These are phyloP conservation scores for Phortica magna DNA, from an alignment of 2,888 invertebrate species.

Conservation along the genomic window DNA sequence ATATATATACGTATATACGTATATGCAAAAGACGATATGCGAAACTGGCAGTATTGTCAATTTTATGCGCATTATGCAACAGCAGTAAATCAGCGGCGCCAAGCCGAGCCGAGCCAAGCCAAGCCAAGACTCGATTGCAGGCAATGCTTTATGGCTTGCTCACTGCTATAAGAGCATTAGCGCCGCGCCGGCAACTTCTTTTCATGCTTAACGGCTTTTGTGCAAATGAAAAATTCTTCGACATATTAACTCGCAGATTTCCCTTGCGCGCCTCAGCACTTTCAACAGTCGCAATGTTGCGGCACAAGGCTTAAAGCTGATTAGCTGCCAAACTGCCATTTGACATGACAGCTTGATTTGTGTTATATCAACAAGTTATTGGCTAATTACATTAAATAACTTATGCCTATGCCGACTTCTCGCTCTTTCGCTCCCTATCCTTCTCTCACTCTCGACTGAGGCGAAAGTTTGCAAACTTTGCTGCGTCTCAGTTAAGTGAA, in stretches of 20 bases:
- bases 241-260: neutral
- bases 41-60: too few species aligned
- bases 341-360: neutral
- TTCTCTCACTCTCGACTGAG: neutral
- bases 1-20: neutral
- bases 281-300: neutral
- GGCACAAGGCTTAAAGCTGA: neutral
- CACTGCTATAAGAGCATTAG: too few species aligned
- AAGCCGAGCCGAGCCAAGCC: too few species aligned
- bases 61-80: too few species aligned
- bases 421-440: neutral
- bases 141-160: too few species aligned
- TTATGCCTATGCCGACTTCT: neutral
- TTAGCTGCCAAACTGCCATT: neutral
- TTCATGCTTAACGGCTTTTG: too few species aligned
- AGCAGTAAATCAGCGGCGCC: too few species aligned
- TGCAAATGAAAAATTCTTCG: too few species aligned
- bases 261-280: neutral
- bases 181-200: too few species aligned
- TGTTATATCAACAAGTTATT: constrained; percentile 15
- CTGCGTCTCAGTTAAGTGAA: neutral
- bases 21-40: too few species aligned
- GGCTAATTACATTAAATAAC: neutral
- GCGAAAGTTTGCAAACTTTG: neutral
- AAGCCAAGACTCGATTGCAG: too few species aligned